Conservation (phyloP, 1,140 invertebrate species). For the Ruditapes philippinarum region DNA sequence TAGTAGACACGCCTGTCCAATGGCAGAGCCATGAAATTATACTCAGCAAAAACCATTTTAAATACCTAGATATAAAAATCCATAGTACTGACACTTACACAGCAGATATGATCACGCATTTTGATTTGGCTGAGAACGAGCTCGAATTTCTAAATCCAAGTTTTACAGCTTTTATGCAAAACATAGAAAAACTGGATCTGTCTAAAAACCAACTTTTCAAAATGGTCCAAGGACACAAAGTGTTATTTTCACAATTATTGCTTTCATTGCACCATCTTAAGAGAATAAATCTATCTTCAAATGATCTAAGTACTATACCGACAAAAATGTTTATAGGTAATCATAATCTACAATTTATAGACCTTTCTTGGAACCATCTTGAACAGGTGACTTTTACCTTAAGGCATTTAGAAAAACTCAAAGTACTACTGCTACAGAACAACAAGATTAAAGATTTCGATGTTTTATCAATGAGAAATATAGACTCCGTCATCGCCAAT, state of each 20-base stretch:
- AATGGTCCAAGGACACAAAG: background rate
- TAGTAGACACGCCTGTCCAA: background rate
- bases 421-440: too few species aligned
- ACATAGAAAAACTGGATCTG: background rate
- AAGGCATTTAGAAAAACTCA: background rate
- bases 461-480: background rate
- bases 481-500: too few species aligned
- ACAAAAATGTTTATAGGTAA: background rate
- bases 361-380: background rate
- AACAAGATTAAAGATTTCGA: too few species aligned
- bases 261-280: background rate
- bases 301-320: background rate
- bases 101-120: background rate
- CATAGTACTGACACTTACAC: background rate
- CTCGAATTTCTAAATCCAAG: slow-evolving; percentile 9
- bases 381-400: background rate
- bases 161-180: background rate
- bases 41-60: background rate
- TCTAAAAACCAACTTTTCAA: background rate
- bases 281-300: too few species aligned
- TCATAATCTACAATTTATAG: background rate
- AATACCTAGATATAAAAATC: background rate
- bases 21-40: background rate
- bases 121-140: background rate
- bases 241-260: background rate